These are phyloP conservation scores for Argyrosomus japonicus DNA, from an alignment of 2,113 vertebrate species.

Conservation along the genomic window DNA sequence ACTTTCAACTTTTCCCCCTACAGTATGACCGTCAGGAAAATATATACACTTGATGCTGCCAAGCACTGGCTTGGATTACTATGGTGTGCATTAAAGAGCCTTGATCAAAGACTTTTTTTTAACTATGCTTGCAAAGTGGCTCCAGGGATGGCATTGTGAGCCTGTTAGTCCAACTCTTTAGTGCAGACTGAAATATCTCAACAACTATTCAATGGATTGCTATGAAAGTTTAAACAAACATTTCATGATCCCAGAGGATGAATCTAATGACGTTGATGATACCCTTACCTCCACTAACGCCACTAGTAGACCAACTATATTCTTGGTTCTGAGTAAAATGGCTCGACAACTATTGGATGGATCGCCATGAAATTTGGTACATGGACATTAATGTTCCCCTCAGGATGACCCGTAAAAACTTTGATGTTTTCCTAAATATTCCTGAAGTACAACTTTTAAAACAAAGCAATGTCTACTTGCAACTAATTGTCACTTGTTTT, in stretches of 20 bases:
- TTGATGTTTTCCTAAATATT: not conserved
- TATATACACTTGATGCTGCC: slow-evolving; percentile 24
- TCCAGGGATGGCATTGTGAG: not conserved
- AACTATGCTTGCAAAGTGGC: not conserved
- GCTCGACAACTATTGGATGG: not conserved
- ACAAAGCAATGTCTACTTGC: not conserved
- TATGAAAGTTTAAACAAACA: not conserved
- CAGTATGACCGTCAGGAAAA: slow-evolving; percentile 34
- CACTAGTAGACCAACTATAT: not conserved
- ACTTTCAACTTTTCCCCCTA: slow-evolving; percentile 36
- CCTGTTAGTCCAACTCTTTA: not conserved
- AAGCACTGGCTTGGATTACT: slow-evolving; percentile 23
- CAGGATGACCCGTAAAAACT: not conserved
- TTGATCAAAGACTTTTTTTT: slow-evolving; percentile 16
- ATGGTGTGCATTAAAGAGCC: slow-evolving; percentile 2
- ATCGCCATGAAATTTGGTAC: not conserved
- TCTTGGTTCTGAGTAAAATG: not conserved
- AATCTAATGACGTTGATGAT: not conserved
- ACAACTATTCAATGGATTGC: not conserved
- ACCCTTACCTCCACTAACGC: not conserved
- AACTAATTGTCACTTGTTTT: too few relatives aligned
- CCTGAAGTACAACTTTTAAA: not conserved
- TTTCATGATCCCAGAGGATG: not conserved
- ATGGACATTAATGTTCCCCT: not conserved
- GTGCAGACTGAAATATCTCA: slow-evolving; percentile 2